A percentile compares a stretch with the other conserved stretches of the same genome.
phyloP scores from a whole-genome alignment of 2,113 vertebrate species.

The Rhinichthys klamathensis region DNA sequence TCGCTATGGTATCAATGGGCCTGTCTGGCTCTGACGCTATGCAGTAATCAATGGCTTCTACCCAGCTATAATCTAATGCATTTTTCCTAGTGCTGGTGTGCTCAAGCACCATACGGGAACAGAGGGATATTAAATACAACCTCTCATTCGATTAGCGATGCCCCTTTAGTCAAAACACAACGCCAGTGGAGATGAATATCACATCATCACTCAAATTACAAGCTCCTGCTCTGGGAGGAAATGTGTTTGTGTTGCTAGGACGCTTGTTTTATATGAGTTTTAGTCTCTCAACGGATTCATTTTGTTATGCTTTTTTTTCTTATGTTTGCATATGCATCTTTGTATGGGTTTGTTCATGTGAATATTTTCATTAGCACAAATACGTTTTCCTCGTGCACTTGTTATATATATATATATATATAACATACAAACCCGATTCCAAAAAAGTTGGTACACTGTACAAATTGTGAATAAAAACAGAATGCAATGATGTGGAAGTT shows the following conservation, averaged over 20 bases:
- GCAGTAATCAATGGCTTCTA: slow-evolving; percentile 47
- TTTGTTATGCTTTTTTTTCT: not conserved
- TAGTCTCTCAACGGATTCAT: not conserved
- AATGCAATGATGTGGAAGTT: no score
- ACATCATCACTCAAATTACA: slow-evolving; percentile 37
- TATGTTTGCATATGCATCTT: not conserved
- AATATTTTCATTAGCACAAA: not conserved
- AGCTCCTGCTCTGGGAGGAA: slow-evolving; percentile 20
- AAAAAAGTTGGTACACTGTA: no score
- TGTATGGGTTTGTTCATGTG: not conserved
- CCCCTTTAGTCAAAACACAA: slow-evolving; percentile 39
- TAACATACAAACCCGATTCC: no score
- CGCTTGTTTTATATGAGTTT: not conserved
- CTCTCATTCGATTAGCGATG: slow-evolving; percentile 54
- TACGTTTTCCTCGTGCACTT: not conserved
- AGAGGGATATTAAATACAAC: slow-evolving; percentile 51
- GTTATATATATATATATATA: not conserved
- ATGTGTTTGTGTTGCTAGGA: slow-evolving; percentile 29
- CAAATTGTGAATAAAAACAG: no score
- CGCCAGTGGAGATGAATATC: slow-evolving; percentile 31
- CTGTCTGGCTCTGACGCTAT: slow-evolving; percentile 44
- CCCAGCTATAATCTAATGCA: slow-evolving; percentile 45
- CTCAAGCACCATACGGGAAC: slow-evolving; percentile 43
- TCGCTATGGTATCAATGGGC: slow-evolving; percentile 48
- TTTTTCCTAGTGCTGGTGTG: slow-evolving; percentile 44